phyloP scores from a whole-genome alignment of 2,888 invertebrate genomes.

The Biston betularia region DNA sequence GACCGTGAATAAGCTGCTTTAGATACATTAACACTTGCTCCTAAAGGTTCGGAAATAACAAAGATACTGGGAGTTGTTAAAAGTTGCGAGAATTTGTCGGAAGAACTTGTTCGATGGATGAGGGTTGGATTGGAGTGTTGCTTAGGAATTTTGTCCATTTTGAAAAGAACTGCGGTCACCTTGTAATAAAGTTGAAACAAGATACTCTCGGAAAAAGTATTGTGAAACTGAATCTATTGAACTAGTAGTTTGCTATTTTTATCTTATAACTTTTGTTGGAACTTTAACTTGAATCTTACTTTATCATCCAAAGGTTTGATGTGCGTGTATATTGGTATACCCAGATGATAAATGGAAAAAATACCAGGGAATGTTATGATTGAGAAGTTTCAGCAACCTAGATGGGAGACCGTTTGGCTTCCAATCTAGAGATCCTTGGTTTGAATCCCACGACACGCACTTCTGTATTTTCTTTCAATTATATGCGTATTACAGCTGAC shows the following conservation, averaged over 20 bases:
- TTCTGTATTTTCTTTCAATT: no score
- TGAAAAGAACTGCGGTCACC: conserved; percentile 20
- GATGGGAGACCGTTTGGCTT: no score
- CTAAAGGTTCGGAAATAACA: conserved; percentile 30
- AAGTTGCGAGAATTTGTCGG: conserved; percentile 32
- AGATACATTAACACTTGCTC: conserved; percentile 35
- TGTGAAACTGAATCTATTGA: background rate
- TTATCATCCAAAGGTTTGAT: background rate
- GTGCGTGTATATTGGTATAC: no score
- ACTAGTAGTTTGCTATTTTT: background rate
- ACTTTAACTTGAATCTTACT: background rate
- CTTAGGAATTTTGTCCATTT: conserved; percentile 29
- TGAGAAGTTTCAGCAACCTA: no score
- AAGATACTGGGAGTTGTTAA: conserved; percentile 36
- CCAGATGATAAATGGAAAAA: no score
- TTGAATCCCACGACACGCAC: no score
- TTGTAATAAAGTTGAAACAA: background rate
- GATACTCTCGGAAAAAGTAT: background rate
- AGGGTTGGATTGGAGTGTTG: conserved; percentile 22
- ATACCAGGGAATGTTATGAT: no score
- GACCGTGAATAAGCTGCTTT: conserved; percentile 5
- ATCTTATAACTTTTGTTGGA: background rate
- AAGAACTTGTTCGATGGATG: conserved; percentile 30
- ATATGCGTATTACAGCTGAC: no score
- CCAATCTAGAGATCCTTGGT: no score